Conservation (phyloP, 2,797 vertebrate genomes). For the Periparus ater region DNA sequence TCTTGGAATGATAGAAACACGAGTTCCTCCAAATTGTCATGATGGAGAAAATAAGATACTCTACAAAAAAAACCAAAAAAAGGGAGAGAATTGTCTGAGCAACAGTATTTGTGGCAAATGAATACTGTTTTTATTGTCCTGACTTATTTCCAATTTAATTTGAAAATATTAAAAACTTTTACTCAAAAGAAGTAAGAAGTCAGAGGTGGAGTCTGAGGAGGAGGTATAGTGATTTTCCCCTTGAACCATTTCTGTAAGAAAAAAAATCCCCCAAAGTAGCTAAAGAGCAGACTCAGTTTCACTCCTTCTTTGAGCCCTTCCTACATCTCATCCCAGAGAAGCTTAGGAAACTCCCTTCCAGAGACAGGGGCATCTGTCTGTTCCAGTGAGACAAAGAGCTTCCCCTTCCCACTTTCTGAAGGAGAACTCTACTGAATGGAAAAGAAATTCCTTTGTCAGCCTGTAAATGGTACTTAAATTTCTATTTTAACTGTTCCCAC, state of each 20-base stretch:
- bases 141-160: accelerated
- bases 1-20: not conserved
- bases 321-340: not conserved
- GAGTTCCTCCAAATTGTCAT: not conserved
- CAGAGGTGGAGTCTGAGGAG: not conserved
- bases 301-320: not conserved
- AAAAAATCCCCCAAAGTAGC: not conserved
- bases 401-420: not conserved
- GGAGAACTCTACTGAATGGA: not conserved
- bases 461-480: not conserved
- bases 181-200: not conserved
- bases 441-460: not conserved
- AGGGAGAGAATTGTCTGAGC: not conserved
- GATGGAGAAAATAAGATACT: not conserved
- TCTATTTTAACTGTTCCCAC: not conserved
- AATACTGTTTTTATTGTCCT: not conserved
- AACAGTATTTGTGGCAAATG: not conserved
- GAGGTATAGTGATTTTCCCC: not conserved
- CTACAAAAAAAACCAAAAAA: not conserved
- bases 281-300: not conserved
- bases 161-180: not conserved
- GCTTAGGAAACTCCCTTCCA: not conserved
- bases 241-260: not conserved
- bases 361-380: not conserved
- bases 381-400: not conserved